Evolutionary conservation across 2,888 invertebrate genomes (phyloP).

Genomic region (Acrobasis suavella): DNA sequence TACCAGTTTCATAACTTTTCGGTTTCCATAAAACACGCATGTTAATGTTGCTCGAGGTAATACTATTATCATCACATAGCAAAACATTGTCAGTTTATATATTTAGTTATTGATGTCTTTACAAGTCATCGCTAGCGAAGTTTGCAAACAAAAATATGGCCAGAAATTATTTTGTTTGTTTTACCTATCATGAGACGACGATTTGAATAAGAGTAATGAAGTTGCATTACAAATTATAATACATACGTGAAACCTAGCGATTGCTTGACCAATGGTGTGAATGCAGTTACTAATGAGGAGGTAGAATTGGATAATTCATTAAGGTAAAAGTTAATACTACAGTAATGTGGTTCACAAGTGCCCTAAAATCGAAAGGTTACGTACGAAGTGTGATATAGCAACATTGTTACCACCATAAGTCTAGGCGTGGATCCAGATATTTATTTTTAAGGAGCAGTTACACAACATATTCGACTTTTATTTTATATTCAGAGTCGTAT

Average conservation of each 20-base stretch:
- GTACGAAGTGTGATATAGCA: too few relatives aligned
- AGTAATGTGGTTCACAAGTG: neutral
- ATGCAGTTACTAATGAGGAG: conserved; percentile 7
- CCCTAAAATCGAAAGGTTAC: conserved; percentile 1
- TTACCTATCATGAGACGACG: neutral
- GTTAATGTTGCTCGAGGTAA: neutral
- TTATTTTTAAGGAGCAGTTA: too few relatives aligned
- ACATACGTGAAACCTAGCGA: conserved; percentile 4
- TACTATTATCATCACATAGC: neutral
- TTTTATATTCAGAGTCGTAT: too few relatives aligned
- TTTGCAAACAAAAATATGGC: neutral
- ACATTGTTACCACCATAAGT: conserved; percentile 17
- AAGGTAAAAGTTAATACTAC: neutral
- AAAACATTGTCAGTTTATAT: neutral
- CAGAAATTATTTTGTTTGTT: neutral
- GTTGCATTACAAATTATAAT: neutral
- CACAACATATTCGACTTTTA: too few relatives aligned
- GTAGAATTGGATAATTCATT: neutral
- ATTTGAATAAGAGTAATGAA: neutral
- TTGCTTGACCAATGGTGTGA: conserved; percentile 3
- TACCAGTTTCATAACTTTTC: conserved; percentile 20
- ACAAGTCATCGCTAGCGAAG: neutral
- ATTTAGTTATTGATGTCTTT: conserved; percentile 9
- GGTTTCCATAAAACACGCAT: conserved; percentile 23
- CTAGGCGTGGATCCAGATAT: too few relatives aligned